phyloP scores from a whole-genome alignment of 2,888 invertebrate species.

The Congeria kusceri region DNA sequence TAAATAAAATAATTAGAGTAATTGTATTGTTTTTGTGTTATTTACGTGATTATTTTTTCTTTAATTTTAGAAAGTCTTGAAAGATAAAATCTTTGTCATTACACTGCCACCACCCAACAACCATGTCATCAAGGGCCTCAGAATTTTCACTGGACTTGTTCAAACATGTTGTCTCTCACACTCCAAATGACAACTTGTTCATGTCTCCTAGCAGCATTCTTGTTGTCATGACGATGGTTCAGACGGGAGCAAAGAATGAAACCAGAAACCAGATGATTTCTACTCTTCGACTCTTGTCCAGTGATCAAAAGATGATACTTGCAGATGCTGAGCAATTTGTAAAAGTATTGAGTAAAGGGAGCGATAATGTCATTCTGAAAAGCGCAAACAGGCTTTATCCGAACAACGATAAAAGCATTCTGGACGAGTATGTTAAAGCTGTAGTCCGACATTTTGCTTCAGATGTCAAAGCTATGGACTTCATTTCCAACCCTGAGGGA shows the following conservation, averaged over 20 bases:
- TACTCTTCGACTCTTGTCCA: slow-evolving; percentile 57
- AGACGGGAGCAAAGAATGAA: slow-evolving; percentile 83
- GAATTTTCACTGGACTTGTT: slow-evolving; percentile 1
- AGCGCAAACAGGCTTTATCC: slow-evolving; percentile 79
- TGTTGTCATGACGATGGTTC: slow-evolving; percentile 85
- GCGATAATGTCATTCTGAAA: slow-evolving; percentile 67
- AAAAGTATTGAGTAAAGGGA: slow-evolving; percentile 50
- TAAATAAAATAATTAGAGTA: too few species aligned
- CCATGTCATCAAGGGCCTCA: neutral
- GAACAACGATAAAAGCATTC: slow-evolving; percentile 60
- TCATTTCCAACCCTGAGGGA: slow-evolving; percentile 79
- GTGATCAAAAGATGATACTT: slow-evolving; percentile 50
- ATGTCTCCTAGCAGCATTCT: slow-evolving; percentile 85
- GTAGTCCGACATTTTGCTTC: slow-evolving; percentile 61
- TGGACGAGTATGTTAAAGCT: slow-evolving; percentile 67
- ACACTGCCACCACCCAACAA: too few species aligned
- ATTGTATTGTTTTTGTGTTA: too few species aligned
- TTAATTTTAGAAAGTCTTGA: too few species aligned
- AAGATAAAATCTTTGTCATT: too few species aligned
- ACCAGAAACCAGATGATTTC: slow-evolving; percentile 81
- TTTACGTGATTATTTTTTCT: too few species aligned
- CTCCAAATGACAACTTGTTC: slow-evolving; percentile 72
- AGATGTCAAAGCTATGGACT: slow-evolving; percentile 80
- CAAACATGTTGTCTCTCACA: neutral
- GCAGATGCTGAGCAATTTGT: slow-evolving; percentile 60